Conservation (phyloP, 2,797 vertebrate species). For the Halcyon badia region DNA sequence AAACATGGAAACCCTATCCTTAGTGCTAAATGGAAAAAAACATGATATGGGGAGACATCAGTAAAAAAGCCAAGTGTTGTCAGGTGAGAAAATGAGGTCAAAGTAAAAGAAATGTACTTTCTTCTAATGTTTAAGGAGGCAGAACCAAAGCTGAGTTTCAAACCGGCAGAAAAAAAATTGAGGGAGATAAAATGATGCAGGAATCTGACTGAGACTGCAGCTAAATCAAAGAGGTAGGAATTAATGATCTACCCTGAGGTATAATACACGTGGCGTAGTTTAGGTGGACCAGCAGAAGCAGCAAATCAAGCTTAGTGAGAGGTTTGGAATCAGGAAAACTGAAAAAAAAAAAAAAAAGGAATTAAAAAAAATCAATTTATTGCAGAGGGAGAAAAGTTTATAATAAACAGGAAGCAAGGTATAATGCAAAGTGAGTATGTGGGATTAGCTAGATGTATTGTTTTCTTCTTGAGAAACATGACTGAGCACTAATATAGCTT, state of each 20-base stretch:
- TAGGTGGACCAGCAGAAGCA: constrained; percentile 42
- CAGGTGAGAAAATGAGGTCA: constrained; percentile 69
- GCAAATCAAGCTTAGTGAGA: constrained; percentile 41
- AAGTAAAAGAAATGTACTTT: constrained; percentile 58
- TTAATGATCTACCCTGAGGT: constrained; percentile 61
- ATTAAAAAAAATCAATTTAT: not conserved
- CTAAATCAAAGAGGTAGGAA: constrained; percentile 64
- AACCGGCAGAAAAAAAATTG: constrained; percentile 36
- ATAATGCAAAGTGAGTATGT: not conserved
- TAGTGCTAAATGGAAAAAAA: constrained; percentile 47
- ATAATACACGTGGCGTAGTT: constrained; percentile 31
- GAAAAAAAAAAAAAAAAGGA: not conserved
- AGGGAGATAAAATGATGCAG: constrained; percentile 59
- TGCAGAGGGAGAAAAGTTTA: not conserved
- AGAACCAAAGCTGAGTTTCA: constrained; percentile 67
- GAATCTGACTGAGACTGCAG: constrained; percentile 44
- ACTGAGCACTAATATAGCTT: not conserved
- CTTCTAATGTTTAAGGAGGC: constrained; percentile 60
- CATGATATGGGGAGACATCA: constrained; percentile 20
- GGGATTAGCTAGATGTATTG: constrained; percentile 18
- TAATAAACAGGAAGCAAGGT: constrained; percentile 1
- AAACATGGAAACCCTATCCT: not conserved
- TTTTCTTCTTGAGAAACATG: constrained; percentile 15
- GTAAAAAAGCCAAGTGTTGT: constrained; percentile 49
- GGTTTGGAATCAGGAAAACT: constrained; percentile 10